A percentile compares a stretch with the other conserved stretches of the same genome.
These are phyloP conservation scores for Lichenostomus cassidix DNA, from an alignment of 2,113 vertebrate species.

Conservation along the genomic window DNA sequence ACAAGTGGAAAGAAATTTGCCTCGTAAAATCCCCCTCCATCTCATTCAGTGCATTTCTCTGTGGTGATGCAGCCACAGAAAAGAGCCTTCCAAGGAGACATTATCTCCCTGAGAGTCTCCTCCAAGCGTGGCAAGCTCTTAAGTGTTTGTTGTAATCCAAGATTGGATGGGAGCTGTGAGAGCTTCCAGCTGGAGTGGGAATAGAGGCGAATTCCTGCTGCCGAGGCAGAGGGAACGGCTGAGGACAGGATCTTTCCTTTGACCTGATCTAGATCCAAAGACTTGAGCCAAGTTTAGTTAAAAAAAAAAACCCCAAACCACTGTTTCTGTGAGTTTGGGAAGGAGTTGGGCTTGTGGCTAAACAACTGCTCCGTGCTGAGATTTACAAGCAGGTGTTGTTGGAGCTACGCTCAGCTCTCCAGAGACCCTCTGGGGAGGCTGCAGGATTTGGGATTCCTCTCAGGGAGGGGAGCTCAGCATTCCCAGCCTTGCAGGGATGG, in stretches of 20 bases:
- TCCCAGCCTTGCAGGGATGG: accelerated
- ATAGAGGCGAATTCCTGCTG: not conserved
- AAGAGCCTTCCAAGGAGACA: not conserved
- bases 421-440: not conserved
- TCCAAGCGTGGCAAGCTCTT: not conserved
- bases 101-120: not conserved
- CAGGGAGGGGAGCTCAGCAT: not conserved
- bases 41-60: not conserved
- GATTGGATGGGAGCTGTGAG: not conserved
- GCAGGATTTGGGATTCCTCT: not conserved
- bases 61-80: not conserved
- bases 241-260: not conserved
- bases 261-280: not conserved
- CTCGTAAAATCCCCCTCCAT: not conserved
- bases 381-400: not conserved
- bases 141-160: not conserved
- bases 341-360: not conserved
- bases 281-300: not conserved
- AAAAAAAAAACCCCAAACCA: not conserved
- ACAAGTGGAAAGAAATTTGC: not conserved
- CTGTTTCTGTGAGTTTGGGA: not conserved
- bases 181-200: conserved; percentile 30
- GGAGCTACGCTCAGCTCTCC: not conserved
- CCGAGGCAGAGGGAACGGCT: not conserved
- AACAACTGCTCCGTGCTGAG: not conserved